Percentiles rank a stretch among this genome's conserved stretches.
These are phyloP conservation scores for Podarcis lilfordi DNA, from an alignment of 2,797 vertebrate species.

Conservation along the genomic window DNA sequence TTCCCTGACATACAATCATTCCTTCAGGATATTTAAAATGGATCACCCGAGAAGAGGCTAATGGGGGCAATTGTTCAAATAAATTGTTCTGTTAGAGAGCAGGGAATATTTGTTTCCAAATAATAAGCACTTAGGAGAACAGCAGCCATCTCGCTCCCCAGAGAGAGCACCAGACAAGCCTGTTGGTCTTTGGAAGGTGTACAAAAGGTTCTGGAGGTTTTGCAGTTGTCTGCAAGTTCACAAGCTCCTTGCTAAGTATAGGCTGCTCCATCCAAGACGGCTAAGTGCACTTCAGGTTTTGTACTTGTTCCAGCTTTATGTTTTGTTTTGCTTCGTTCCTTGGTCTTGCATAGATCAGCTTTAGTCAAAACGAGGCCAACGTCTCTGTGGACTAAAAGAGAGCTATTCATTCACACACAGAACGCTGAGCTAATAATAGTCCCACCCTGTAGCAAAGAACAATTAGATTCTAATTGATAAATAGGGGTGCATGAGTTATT, in stretches of 20 bases:
- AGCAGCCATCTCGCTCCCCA: background rate
- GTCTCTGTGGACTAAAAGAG: background rate
- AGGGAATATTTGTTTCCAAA: conserved; percentile 18
- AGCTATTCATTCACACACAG: background rate
- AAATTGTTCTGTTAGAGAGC: conserved; percentile 9
- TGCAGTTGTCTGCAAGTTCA: conserved; percentile 2
- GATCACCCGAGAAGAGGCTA: conserved; percentile 13
- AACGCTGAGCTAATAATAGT: conserved; percentile 8
- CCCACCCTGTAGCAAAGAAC: background rate
- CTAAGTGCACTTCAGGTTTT: background rate
- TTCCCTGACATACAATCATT: background rate
- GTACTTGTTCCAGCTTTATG: background rate
- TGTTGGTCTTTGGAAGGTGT: background rate
- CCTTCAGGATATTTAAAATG: conserved; percentile 12
- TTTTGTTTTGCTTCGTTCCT: background rate
- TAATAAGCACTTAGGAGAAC: background rate
- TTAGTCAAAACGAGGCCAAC: conserved; percentile 19
- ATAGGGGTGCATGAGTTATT: background rate
- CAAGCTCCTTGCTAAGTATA: conserved; percentile 9
- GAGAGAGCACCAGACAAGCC: background rate
- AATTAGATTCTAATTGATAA: conserved; percentile 16
- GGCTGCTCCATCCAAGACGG: background rate
- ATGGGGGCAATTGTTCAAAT: conserved; percentile 26
- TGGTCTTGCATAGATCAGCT: background rate
- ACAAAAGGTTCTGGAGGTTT: background rate